Percentiles rank a stretch among this genome's conserved stretches.
phyloP scores from a whole-genome alignment of 2,888 invertebrate genomes.

The Trichopoda pennipes region DNA sequence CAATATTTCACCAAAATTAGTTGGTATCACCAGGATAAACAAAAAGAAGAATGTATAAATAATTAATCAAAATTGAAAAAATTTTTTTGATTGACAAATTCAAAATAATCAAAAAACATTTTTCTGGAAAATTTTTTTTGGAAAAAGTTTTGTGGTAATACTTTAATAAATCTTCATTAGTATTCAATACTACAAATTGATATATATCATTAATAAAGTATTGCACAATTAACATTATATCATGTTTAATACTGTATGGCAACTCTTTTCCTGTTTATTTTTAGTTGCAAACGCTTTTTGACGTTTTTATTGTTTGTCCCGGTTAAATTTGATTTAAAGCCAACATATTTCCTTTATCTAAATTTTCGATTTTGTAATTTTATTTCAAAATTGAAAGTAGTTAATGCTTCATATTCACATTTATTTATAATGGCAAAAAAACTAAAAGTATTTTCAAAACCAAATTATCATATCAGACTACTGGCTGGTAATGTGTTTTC shows the following conservation, averaged over 20 bases:
- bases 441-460: slow-evolving; percentile 8
- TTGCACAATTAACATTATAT: too few species aligned
- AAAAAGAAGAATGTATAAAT: too few species aligned
- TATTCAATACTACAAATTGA: too few species aligned
- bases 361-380: neutral
- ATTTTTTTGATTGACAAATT: too few species aligned
- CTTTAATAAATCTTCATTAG: too few species aligned
- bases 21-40: too few species aligned
- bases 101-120: too few species aligned
- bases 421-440: neutral
- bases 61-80: too few species aligned
- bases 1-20: too few species aligned
- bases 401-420: neutral
- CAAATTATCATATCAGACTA: slow-evolving; percentile 73
- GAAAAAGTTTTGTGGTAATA: too few species aligned
- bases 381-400: neutral
- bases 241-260: neutral
- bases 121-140: too few species aligned
- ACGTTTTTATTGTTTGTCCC: neutral
- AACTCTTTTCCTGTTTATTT: neutral
- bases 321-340: neutral
- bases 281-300: neutral
- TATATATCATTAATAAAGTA: too few species aligned
- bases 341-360: neutral
- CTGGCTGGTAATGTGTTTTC: slow-evolving; percentile 74